A percentile compares a stretch with the other conserved stretches of the same genome.
These are phyloP conservation scores for Danio kyathit DNA, from an alignment of 2,797 vertebrate genomes.

Conservation along the genomic window DNA sequence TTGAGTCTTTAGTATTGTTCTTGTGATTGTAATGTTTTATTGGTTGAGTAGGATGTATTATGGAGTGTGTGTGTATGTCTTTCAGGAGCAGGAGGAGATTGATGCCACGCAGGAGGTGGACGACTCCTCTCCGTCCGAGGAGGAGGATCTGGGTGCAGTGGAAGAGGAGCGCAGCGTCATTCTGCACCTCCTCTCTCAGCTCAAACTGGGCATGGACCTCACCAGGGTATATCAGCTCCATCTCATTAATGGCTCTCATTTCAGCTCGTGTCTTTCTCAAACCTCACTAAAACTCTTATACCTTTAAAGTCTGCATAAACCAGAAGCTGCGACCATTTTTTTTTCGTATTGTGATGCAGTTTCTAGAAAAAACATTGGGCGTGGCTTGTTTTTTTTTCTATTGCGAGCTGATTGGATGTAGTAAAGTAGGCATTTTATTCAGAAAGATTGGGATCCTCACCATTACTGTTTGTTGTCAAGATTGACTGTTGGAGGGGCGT, in stretches of 20 bases:
- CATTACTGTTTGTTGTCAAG: too few relatives aligned
- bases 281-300: not conserved
- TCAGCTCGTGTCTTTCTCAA: constrained; percentile 1
- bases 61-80: constrained; percentile 5
- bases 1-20: not conserved
- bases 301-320: too few relatives aligned
- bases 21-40: not conserved
- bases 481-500: too few relatives aligned
- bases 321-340: too few relatives aligned
- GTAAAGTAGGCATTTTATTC: too few relatives aligned
- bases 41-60: not conserved
- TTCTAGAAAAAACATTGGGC: too few relatives aligned
- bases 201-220: constrained; percentile 99
- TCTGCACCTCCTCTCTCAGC: constrained; percentile 96
- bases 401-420: too few relatives aligned
- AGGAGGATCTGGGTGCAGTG: constrained; percentile 92
- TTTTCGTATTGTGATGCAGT: too few relatives aligned
- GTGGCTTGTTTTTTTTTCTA: too few relatives aligned
- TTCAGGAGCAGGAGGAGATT: constrained; percentile 91
- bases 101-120: constrained; percentile 90
- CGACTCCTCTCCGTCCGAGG: constrained; percentile 85
- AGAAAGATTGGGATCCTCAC: too few relatives aligned
- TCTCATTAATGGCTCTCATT: constrained; percentile 13
- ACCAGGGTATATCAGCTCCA: constrained; percentile 83
- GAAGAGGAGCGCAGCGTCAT: constrained; percentile 98